Evolutionary conservation across 2,888 invertebrate species (phyloP).

Genomic region (Drosophila histrio): DNA sequence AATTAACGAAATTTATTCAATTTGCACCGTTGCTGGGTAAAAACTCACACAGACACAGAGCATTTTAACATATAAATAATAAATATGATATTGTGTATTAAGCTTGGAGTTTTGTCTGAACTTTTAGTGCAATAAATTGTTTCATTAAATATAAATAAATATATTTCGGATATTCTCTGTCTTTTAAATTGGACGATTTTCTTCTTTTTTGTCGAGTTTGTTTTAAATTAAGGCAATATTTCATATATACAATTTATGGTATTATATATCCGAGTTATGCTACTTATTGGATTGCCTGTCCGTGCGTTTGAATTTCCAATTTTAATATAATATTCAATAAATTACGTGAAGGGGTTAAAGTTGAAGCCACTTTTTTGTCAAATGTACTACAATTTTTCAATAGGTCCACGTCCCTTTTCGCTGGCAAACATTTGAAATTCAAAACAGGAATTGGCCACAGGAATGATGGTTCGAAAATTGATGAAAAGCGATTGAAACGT

Average conservation of each 20-base stretch:
- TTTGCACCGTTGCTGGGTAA: slow-evolving; percentile 58
- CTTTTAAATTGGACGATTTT: slow-evolving; percentile 13
- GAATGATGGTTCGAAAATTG: slow-evolving; percentile 29
- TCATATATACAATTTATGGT: slow-evolving; percentile 17
- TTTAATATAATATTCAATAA: slow-evolving; percentile 34
- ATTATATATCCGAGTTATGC: background rate
- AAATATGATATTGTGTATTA: slow-evolving; percentile 53
- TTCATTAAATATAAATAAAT: slow-evolving; percentile 48
- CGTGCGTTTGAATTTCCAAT: slow-evolving; percentile 20
- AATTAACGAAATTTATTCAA: slow-evolving; percentile 79
- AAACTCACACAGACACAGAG: slow-evolving; percentile 31
- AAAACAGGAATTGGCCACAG: slow-evolving; percentile 44
- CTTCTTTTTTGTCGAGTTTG: background rate
- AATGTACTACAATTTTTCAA: slow-evolving; percentile 42
- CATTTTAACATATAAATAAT: slow-evolving; percentile 61
- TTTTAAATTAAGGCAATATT: slow-evolving; percentile 26
- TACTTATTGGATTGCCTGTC: slow-evolving; percentile 12
- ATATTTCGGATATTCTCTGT: slow-evolving; percentile 8
- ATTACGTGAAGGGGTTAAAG: slow-evolving; percentile 21
- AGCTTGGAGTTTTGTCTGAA: slow-evolving; percentile 25
- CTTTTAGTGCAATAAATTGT: slow-evolving; percentile 43
- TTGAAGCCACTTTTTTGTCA: slow-evolving; percentile 24
- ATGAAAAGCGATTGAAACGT: slow-evolving; percentile 45
- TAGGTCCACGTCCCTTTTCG: background rate
- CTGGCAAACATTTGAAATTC: slow-evolving; percentile 39